These are phyloP conservation scores for Aspidapion aeneum DNA, from an alignment of 2,888 invertebrate species.

Conservation along the genomic window DNA sequence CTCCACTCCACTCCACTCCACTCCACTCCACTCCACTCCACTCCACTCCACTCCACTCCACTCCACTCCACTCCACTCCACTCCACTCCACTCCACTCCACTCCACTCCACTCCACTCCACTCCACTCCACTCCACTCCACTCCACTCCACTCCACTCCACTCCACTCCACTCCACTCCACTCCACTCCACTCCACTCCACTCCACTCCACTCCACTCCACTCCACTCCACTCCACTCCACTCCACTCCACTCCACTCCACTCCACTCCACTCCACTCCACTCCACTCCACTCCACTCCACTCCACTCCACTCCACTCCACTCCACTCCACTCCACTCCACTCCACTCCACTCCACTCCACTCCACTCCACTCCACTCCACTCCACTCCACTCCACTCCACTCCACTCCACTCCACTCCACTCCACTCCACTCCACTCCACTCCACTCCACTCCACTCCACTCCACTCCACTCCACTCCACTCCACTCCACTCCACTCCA, in stretches of 20 bases:
- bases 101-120: conserved; percentile 4
- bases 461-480: conserved; percentile 15
- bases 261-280: conserved; percentile 7
- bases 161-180: conserved; percentile 4
- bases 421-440: conserved; percentile 8
- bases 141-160: conserved; percentile 4
- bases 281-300: conserved; percentile 7
- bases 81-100: conserved; percentile 5
- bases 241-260: conserved; percentile 7
- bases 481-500: conserved; percentile 15
- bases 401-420: conserved; percentile 7
- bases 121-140: conserved; percentile 4
- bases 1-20: conserved; percentile 5
- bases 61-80: conserved; percentile 5
- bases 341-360: neutral
- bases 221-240: conserved; percentile 7
- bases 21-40: conserved; percentile 6
- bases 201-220: conserved; percentile 6
- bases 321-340: conserved; percentile 6
- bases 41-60: conserved; percentile 4
- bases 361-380: neutral
- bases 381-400: conserved; percentile 8
- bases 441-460: conserved; percentile 13
- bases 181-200: conserved; percentile 4
- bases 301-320: conserved; percentile 5